A percentile compares a stretch with the other conserved stretches of the same genome.
These are phyloP conservation scores for Urocitellus parryii DNA, from an alignment of 2,113 vertebrate species.

Conservation along the genomic window DNA sequence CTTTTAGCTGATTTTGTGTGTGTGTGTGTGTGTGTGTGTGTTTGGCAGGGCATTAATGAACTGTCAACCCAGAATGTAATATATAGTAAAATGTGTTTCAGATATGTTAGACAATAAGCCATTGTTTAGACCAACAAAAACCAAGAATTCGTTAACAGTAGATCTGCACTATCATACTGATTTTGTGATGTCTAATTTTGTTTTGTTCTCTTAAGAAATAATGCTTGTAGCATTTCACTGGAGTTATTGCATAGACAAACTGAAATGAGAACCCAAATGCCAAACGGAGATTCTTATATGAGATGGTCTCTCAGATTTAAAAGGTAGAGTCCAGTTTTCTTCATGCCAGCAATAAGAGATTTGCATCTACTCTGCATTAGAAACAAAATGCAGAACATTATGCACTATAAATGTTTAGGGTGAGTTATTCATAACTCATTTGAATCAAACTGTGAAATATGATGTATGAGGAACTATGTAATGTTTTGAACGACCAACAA, in stretches of 20 bases:
- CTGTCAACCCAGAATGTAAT: too few relatives aligned
- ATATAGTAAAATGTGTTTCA: neutral
- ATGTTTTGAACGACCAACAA: too few relatives aligned
- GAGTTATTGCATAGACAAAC: neutral
- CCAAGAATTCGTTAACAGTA: neutral
- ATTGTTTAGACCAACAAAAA: neutral
- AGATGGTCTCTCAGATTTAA: neutral
- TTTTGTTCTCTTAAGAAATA: conserved; percentile 8
- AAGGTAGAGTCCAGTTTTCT: neutral
- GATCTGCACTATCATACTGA: neutral
- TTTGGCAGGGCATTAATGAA: neutral
- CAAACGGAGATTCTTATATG: neutral
- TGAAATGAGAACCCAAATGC: neutral
- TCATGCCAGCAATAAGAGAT: neutral
- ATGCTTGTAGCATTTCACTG: neutral
- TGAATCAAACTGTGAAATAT: too few relatives aligned
- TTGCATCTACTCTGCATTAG: neutral
- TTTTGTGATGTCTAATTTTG: neutral
- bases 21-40: neutral
- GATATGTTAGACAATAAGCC: too few relatives aligned
- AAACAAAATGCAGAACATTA: neutral
- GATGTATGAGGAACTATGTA: too few relatives aligned
- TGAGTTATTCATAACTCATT: too few relatives aligned
- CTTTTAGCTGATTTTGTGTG: neutral
- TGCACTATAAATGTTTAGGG: neutral